Evolutionary conservation across 1,140 invertebrate species (phyloP).

Genomic region (Spodoptera litura): DNA sequence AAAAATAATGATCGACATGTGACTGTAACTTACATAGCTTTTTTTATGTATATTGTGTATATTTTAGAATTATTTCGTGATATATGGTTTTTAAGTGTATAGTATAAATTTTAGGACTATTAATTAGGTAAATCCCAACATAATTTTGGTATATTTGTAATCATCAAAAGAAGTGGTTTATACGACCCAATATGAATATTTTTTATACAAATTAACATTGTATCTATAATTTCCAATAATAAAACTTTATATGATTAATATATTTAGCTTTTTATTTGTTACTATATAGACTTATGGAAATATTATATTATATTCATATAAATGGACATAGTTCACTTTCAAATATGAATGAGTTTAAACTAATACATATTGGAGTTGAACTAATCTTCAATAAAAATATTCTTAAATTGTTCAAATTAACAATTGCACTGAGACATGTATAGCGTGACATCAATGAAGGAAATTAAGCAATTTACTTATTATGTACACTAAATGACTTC

Average conservation of each 20-base stretch:
- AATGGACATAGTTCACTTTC: slow-evolving; percentile 77
- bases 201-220: slow-evolving; percentile 8
- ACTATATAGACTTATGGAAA: slow-evolving; percentile 76
- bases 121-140: too few species aligned
- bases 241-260: slow-evolving; percentile 82
- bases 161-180: too few species aligned
- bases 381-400: slow-evolving; percentile 71
- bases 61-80: too few species aligned
- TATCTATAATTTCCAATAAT: slow-evolving; percentile 73
- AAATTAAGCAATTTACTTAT: slow-evolving; percentile 56
- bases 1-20: too few species aligned
- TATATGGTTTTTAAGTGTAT: too few species aligned
- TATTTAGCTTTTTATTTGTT: slow-evolving; percentile 70
- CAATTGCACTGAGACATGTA: slow-evolving; percentile 79
- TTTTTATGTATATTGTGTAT: too few species aligned
- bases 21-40: too few species aligned
- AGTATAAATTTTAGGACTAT: too few species aligned
- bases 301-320: slow-evolving; percentile 70
- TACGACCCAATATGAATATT: too few species aligned
- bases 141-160: too few species aligned
- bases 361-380: slow-evolving; percentile 69
- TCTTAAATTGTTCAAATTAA: slow-evolving; percentile 79
- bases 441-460: slow-evolving; percentile 63
- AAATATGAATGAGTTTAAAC: slow-evolving; percentile 68
- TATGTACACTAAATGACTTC: slow-evolving; percentile 88